These are phyloP conservation scores for Calephelis nemesis DNA, from an alignment of 1,140 invertebrate species.

Conservation along the genomic window DNA sequence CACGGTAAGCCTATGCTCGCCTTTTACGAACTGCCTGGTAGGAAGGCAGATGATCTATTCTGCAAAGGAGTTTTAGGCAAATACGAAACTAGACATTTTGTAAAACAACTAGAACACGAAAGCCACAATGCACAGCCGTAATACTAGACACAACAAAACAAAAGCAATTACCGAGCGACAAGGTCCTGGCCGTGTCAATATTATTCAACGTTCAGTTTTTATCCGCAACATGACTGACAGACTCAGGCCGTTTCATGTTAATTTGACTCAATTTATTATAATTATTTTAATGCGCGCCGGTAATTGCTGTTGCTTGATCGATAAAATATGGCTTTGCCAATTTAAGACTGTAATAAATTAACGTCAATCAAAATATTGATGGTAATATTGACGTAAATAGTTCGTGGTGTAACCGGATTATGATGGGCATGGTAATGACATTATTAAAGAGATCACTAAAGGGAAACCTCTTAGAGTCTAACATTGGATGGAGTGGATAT, in stretches of 20 bases:
- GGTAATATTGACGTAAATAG: slow-evolving; percentile 4
- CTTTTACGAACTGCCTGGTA: too few relatives aligned
- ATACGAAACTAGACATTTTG: too few relatives aligned
- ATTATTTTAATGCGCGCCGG: slow-evolving; percentile 13
- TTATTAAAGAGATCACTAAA: too few relatives aligned
- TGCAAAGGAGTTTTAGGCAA: too few relatives aligned
- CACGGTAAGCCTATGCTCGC: too few relatives aligned
- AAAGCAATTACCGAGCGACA: slow-evolving; percentile 11
- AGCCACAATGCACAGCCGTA: neutral
- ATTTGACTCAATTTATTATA: slow-evolving; percentile 16
- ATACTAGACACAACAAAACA: neutral
- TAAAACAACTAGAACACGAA: too few relatives aligned
- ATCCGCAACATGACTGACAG: slow-evolving; percentile 1
- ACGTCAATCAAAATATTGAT: slow-evolving; percentile 14
- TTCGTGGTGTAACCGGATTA: neutral
- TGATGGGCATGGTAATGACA: neutral
- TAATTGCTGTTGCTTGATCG: slow-evolving; percentile 16
- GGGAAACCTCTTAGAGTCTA: too few relatives aligned
- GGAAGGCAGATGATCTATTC: too few relatives aligned
- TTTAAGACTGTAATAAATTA: slow-evolving; percentile 13
- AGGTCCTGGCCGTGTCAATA: neutral
- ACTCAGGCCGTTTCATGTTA: neutral
- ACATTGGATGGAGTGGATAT: too few relatives aligned
- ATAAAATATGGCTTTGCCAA: slow-evolving; percentile 11
- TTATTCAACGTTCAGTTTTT: slow-evolving; percentile 6